These are phyloP conservation scores for Montipora foliosa DNA, from an alignment of 64 coral and sea anemone species.

Conservation along the genomic window DNA sequence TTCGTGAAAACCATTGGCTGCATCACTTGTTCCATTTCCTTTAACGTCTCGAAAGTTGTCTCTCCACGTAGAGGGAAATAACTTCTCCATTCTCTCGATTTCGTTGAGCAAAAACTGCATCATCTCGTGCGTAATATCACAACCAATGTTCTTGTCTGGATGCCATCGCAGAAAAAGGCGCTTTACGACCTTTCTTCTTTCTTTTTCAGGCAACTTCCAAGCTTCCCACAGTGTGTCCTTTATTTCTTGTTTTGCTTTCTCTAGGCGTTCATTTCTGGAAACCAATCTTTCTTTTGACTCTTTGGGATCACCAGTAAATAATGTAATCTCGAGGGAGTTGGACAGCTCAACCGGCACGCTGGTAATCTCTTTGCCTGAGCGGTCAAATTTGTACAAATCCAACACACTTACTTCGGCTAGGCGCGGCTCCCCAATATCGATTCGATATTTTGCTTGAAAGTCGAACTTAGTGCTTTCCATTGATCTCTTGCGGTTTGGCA, in stretches of 20 bases:
- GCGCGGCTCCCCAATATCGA: slow-evolving; percentile 91
- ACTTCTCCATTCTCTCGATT: slow-evolving; percentile 86
- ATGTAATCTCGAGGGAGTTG: slow-evolving; percentile 72
- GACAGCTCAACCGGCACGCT: slow-evolving; percentile 41
- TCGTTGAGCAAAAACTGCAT: slow-evolving; percentile 97
- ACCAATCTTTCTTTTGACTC: slow-evolving; percentile 53
- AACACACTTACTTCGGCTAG: slow-evolving; percentile 91
- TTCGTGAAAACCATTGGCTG: slow-evolving; percentile 55
- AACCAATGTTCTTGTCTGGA: slow-evolving; percentile 94
- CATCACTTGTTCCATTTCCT: slow-evolving; percentile 34
- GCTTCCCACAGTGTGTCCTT: slow-evolving; percentile 95
- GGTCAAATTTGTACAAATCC: slow-evolving; percentile 98
- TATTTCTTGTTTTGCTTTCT: slow-evolving; percentile 88
- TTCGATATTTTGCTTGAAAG: slow-evolving; percentile 88
- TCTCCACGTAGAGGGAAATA: slow-evolving; percentile 78
- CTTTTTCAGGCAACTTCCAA: slow-evolving; percentile 91
- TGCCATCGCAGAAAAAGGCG: slow-evolving; percentile 96
- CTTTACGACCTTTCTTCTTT: slow-evolving; percentile 86
- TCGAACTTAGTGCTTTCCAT: slow-evolving; percentile 69
- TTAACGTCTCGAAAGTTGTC: slow-evolving; percentile 73
- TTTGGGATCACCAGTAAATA: slow-evolving; percentile 80
- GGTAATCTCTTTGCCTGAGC: slow-evolving; percentile 56
- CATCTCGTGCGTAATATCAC: slow-evolving; percentile 86
- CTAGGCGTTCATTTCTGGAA: slow-evolving; percentile 76
- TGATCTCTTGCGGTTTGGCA: slow-evolving; percentile 53